Evolutionary conservation across 2,888 invertebrate species (phyloP).

Genomic region (Drosophila diplacantha): DNA sequence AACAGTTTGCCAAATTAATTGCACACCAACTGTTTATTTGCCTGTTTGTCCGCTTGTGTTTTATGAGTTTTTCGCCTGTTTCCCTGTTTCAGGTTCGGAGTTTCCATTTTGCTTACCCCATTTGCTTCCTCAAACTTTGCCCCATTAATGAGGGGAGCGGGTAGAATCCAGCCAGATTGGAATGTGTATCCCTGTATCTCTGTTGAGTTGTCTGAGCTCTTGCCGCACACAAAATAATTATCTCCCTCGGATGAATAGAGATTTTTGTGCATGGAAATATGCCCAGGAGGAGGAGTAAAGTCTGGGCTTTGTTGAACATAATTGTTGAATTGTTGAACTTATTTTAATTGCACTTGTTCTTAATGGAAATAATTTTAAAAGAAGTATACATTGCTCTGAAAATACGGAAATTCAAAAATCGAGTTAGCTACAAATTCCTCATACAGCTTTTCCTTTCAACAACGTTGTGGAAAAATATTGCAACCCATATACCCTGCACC

Average conservation of each 20-base stretch:
- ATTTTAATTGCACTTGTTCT: neutral
- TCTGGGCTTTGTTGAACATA: neutral
- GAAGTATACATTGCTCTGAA: too few species aligned
- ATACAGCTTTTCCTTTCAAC: neutral
- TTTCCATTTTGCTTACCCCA: constrained; percentile 21
- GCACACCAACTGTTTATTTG: constrained; percentile 68
- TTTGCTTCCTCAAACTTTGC: constrained; percentile 19
- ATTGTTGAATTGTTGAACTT: neutral
- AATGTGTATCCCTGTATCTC: constrained; percentile 15
- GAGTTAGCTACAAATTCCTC: too few species aligned
- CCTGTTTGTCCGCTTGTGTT: constrained; percentile 36
- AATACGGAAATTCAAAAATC: too few species aligned
- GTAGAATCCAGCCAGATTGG: constrained; percentile 4
- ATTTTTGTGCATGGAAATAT: neutral
- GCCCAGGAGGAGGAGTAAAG: too few species aligned
- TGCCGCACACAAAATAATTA: constrained; percentile 18
- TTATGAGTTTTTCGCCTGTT: constrained; percentile 34
- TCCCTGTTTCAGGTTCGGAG: constrained; percentile 7
- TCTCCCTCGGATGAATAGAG: constrained; percentile 8
- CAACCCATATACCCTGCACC: neutral
- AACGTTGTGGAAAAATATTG: neutral
- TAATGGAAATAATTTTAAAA: neutral
- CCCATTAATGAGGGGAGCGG: constrained; percentile 15
- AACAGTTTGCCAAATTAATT: constrained; percentile 73
- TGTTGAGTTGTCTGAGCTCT: constrained; percentile 8